These are phyloP conservation scores for Atlantisia rogersi DNA, from an alignment of 2,113 vertebrate genomes.

Conservation along the genomic window DNA sequence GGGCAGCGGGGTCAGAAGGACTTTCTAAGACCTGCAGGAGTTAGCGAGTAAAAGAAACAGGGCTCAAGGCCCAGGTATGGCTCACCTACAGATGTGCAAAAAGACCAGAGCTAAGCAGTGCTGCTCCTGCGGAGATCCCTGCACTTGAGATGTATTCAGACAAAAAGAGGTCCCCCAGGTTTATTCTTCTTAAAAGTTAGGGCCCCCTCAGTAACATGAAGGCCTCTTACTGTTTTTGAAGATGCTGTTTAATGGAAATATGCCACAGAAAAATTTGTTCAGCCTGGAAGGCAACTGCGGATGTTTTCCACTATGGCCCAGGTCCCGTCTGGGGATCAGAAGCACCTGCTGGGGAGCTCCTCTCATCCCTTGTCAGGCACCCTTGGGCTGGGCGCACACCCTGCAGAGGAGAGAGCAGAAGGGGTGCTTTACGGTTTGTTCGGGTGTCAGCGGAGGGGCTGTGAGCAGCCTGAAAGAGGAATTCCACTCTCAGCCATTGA, in stretches of 20 bases:
- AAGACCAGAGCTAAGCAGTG: neutral
- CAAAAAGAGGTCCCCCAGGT: neutral
- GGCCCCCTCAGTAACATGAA: neutral
- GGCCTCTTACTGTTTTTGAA: neutral
- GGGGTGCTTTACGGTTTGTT: neutral
- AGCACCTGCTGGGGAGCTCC: neutral
- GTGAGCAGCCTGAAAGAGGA: neutral
- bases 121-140: neutral
- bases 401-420: neutral
- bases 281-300: neutral
- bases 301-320: neutral
- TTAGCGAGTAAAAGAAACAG: neutral
- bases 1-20: neutral
- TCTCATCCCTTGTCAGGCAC: neutral
- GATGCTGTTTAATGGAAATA: neutral
- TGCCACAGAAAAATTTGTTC: neutral
- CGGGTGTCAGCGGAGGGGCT: no score
- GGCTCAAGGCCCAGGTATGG: neutral
- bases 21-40: neutral
- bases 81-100: neutral
- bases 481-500: neutral
- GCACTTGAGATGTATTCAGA: neutral
- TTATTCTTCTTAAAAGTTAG: neutral
- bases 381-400: rapidly evolving
- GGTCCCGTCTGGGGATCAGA: neutral